Conservation (phyloP, 2,113 vertebrate genomes). For the Dendrocopos noguchii region DNA sequence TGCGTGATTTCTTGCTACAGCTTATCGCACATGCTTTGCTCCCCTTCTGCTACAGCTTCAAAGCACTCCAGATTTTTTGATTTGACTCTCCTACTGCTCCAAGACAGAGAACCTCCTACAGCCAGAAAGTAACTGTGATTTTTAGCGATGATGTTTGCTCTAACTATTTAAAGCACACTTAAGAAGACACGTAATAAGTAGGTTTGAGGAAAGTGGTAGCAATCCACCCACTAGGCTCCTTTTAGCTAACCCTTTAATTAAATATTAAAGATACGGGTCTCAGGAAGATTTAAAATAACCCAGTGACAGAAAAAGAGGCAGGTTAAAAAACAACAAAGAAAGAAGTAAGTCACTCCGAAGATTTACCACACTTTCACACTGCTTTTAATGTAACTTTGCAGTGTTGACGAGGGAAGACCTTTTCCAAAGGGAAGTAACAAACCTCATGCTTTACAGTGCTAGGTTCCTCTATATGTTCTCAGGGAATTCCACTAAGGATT, state of each 20-base stretch:
- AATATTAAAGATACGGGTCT: constrained; percentile 62
- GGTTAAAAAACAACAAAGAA: constrained; percentile 33
- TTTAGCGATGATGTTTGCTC: constrained; percentile 57
- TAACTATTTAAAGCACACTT: constrained; percentile 59
- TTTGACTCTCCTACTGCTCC: constrained; percentile 44
- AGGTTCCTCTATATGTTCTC: not conserved
- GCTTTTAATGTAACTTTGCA: constrained; percentile 3
- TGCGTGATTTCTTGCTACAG: not conserved
- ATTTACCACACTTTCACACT: constrained; percentile 5
- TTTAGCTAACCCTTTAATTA: constrained; percentile 66
- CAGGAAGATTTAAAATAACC: constrained; percentile 63
- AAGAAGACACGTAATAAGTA: constrained; percentile 66
- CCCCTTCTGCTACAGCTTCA: constrained; percentile 44
- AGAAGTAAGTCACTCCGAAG: not conserved
- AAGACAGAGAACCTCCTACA: constrained; percentile 58
- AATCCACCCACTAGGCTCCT: constrained; percentile 57
- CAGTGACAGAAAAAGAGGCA: not conserved
- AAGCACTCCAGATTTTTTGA: constrained; percentile 45
- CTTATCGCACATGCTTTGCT: not conserved
- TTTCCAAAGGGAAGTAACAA: not conserved
- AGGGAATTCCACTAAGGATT: not conserved
- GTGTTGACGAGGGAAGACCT: not conserved
- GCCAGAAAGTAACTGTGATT: constrained; percentile 58
- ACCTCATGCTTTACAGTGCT: not conserved
- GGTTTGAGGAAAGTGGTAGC: constrained; percentile 63